Percentiles rank a stretch among this genome's conserved stretches.
phyloP scores from a whole-genome alignment of 2,113 vertebrate genomes.

The Prietella phreatophila region DNA sequence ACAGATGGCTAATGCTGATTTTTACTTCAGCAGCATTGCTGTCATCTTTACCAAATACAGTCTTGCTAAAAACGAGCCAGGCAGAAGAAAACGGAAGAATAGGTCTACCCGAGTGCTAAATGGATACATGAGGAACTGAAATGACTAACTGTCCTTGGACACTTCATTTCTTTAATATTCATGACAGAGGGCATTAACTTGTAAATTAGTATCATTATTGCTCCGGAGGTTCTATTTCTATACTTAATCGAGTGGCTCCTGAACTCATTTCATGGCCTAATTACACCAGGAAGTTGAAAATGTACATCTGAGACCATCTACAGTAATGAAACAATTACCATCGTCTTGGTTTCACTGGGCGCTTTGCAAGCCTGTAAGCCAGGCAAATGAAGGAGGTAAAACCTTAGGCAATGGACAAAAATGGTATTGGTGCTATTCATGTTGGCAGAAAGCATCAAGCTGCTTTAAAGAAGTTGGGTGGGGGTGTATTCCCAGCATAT shows the following conservation, averaged over 20 bases:
- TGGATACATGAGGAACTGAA: neutral
- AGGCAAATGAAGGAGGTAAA: conserved; percentile 28
- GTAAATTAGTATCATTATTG: conserved; percentile 50
- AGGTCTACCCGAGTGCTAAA: neutral
- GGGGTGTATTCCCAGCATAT: conserved; percentile 20
- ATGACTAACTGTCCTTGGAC: neutral
- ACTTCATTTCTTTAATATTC: conserved; percentile 28
- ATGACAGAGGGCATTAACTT: conserved; percentile 31
- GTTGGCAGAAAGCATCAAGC: conserved; percentile 38
- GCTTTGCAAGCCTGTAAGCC: neutral
- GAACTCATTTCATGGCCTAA: conserved; percentile 55
- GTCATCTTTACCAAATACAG: too few species aligned
- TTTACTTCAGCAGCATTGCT: too few species aligned
- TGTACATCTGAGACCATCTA: conserved; percentile 39
- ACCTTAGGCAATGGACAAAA: conserved; percentile 25
- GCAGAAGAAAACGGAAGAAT: too few species aligned
- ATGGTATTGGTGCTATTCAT: conserved; percentile 20
- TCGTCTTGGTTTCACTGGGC: conserved; percentile 33
- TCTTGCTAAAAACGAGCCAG: too few species aligned
- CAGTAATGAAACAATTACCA: conserved; percentile 28
- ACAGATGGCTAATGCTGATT: too few species aligned
- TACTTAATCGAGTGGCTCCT: conserved; percentile 50
- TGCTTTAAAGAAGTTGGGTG: conserved; percentile 28
- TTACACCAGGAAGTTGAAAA: conserved; percentile 39
- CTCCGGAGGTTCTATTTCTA: conserved; percentile 49